A percentile compares a stretch with the other conserved stretches of the same genome.
phyloP scores from a whole-genome alignment of 2,888 invertebrate species.

The Seira ritae region DNA sequence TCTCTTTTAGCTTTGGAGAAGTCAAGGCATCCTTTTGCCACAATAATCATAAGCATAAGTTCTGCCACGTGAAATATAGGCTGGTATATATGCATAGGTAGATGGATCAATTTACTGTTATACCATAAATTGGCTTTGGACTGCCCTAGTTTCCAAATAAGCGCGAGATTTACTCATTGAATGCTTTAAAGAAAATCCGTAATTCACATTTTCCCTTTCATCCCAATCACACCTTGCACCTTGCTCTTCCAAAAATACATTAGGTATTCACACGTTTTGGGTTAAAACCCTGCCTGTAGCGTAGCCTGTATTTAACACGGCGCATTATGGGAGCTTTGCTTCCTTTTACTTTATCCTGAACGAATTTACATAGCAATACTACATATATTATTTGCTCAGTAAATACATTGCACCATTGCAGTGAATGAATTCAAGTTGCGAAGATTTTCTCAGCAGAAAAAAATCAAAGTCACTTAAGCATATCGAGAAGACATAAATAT shows the following conservation, averaged over 20 bases:
- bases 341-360: neutral
- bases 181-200: conserved; percentile 26
- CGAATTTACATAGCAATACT: conserved; percentile 3
- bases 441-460: conserved; percentile 8
- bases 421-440: neutral
- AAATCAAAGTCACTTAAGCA: conserved; percentile 32
- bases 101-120: no score
- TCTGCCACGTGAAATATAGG: conserved; percentile 26
- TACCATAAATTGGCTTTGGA: conserved; percentile 23
- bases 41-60: conserved; percentile 17
- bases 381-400: no score
- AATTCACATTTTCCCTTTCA: conserved; percentile 41
- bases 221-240: neutral
- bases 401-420: no score
- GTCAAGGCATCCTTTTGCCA: conserved; percentile 21
- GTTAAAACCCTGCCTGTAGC: neutral
- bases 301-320: neutral
- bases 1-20: neutral
- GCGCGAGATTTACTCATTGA: neutral
- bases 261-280: neutral
- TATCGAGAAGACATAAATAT: conserved; percentile 54
- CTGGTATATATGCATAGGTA: neutral
- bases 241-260: neutral
- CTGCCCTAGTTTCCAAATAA: conserved; percentile 25
- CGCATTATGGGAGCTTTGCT: neutral